Percentiles rank a stretch among this genome's conserved stretches.
These are phyloP conservation scores for Cerceris ruficornis DNA, from an alignment of 2,888 invertebrate species.

Conservation along the genomic window DNA sequence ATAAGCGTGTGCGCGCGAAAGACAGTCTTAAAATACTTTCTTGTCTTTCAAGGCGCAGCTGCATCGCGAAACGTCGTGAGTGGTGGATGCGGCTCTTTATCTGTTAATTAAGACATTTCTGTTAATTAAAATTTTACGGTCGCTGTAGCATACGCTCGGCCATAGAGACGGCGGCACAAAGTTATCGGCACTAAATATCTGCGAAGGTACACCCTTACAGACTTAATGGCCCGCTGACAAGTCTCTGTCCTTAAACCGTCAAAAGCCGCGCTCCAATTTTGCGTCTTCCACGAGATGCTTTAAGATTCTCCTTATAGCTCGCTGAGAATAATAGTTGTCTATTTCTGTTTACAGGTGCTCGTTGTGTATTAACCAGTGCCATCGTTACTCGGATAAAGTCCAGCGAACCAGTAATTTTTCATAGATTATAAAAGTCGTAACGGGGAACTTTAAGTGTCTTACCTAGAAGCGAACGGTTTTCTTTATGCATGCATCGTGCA, in stretches of 20 bases:
- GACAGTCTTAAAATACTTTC: constrained; percentile 48
- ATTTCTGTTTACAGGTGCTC: background rate
- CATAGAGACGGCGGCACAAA: constrained; percentile 24
- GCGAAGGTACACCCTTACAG: constrained; percentile 23
- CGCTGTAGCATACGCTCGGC: constrained; percentile 42
- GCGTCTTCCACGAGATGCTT: background rate
- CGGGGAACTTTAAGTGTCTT: too few species aligned
- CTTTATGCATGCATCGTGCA: too few species aligned
- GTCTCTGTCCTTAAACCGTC: constrained; percentile 18
- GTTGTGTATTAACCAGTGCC: too few species aligned
- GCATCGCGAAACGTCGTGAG: constrained; percentile 25
- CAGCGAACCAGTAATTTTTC: too few species aligned
- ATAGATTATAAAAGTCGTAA: too few species aligned
- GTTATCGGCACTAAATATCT: constrained; percentile 48
- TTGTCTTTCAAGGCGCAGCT: constrained; percentile 31
- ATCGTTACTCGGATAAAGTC: too few species aligned
- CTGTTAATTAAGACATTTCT: constrained; percentile 70
- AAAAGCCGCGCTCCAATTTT: constrained; percentile 18
- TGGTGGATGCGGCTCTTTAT: constrained; percentile 60
- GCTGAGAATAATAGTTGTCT: background rate
- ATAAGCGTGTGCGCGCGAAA: background rate
- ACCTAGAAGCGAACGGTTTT: too few species aligned
- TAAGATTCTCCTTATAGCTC: background rate
- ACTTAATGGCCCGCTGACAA: constrained; percentile 50
- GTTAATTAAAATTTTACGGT: constrained; percentile 73